Percentiles rank a stretch among this genome's conserved stretches.
Conservation (phyloP, 2,113 vertebrate genomes). For the Cyanoderma ruficeps region DNA sequence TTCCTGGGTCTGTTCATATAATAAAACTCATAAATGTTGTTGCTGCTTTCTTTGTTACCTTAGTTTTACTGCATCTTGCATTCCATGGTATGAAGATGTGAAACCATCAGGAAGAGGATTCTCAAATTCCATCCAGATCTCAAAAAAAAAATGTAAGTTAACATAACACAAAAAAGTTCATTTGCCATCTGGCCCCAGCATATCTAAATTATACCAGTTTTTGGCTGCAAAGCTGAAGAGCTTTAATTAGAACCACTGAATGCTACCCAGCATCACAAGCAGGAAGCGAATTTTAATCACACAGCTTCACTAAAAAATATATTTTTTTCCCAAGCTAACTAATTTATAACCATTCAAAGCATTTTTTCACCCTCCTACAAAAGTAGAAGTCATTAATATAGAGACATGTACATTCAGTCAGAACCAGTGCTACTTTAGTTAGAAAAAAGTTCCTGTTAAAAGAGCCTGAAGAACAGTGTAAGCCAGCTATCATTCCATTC, state of each 20-base stretch:
- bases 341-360: neutral
- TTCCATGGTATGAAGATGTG: neutral
- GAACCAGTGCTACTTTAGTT: neutral
- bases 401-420: neutral
- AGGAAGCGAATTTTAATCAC: neutral
- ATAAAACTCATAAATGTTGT: neutral
- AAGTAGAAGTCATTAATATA: neutral
- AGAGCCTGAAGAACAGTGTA: neutral
- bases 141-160: neutral
- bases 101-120: neutral
- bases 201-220: neutral
- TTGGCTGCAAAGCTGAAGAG: neutral
- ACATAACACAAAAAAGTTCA: slow-evolving; percentile 2
- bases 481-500: neutral
- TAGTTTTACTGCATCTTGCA: neutral
- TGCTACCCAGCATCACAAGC: neutral
- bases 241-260: slow-evolving; percentile 41
- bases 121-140: neutral
- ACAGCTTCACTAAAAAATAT: neutral
- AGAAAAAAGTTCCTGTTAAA: neutral
- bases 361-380: neutral
- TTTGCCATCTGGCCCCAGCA: slow-evolving; percentile 22
- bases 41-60: neutral
- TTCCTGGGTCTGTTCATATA: neutral
- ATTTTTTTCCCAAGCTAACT: neutral